Percentiles rank a stretch among this genome's conserved stretches.
Conservation (phyloP, 37 sponge, comb jelly and placozoan species). For the Haliclona indistincta region DNA sequence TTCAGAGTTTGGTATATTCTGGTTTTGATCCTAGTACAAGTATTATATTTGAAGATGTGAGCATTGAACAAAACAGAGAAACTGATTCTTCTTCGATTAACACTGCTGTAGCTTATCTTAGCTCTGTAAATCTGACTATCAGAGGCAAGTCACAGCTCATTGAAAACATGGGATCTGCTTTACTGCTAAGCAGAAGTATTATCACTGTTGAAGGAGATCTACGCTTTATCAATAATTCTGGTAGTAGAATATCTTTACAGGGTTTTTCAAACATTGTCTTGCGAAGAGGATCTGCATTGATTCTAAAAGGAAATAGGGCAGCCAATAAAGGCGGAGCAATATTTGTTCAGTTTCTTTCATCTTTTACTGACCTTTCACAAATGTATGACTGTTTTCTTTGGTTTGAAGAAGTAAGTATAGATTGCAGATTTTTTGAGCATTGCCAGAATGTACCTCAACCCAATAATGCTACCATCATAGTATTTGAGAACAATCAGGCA, state of each 20-base stretch:
- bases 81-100: too few relatives aligned
- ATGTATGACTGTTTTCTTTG: constrained; percentile 4
- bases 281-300: background rate
- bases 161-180: background rate
- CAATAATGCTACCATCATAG: background rate
- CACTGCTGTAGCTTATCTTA: background rate
- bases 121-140: constrained; percentile 6
- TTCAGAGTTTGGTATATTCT: too few relatives aligned
- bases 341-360: too few relatives aligned
- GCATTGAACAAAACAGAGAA: background rate
- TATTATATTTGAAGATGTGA: background rate
- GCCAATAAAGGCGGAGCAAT: constrained; percentile 29
- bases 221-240: too few relatives aligned
- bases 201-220: background rate
- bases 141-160: background rate
- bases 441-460: too few relatives aligned
- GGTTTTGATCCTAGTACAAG: background rate
- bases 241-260: constrained; percentile 7
- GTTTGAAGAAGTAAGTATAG: constrained; percentile 6
- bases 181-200: background rate
- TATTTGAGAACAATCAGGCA: constrained; percentile 1
- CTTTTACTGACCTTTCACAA: too few relatives aligned
- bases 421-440: too few relatives aligned
- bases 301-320: constrained; percentile 5
- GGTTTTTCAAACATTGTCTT: background rate